Percentiles rank a stretch among this genome's conserved stretches.
phyloP scores from a whole-genome alignment of 1,140 invertebrate genomes.

The Calephelis virginiensis region DNA sequence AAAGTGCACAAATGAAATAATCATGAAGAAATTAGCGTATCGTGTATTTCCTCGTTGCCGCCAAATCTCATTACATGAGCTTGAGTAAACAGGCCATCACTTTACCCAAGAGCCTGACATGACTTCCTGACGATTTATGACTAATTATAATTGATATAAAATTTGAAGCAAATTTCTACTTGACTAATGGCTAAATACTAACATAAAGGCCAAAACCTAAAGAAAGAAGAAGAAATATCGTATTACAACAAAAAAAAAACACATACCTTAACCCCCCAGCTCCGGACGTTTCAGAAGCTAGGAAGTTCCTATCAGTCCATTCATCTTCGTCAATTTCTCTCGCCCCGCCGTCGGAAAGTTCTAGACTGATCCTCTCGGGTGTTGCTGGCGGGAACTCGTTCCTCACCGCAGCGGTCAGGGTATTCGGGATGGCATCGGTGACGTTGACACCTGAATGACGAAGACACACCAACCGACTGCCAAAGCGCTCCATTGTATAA shows the following conservation, averaged over 20 bases:
- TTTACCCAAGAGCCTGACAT: too few relatives aligned
- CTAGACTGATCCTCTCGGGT: conserved; percentile 87
- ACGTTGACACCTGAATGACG: conserved; percentile 51
- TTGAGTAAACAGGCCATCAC: too few relatives aligned
- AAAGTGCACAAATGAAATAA: too few relatives aligned
- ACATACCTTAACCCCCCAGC: conserved; percentile 82
- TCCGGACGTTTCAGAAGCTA: conserved; percentile 82
- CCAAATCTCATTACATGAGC: too few relatives aligned
- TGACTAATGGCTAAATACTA: too few relatives aligned
- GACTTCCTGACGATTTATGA: too few relatives aligned
- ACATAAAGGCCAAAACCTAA: too few relatives aligned
- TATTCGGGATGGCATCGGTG: conserved; percentile 30
- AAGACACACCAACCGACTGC: conserved; percentile 54
- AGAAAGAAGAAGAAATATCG: too few relatives aligned
- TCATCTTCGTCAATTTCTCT: conserved; percentile 94
- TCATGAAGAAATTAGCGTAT: too few relatives aligned
- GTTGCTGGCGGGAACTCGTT: conserved; percentile 36
- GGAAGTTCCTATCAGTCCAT: conserved; percentile 95
- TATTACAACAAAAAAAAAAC: neutral
- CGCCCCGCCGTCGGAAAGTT: conserved; percentile 82
- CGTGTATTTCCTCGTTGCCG: too few relatives aligned
- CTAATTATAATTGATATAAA: too few relatives aligned
- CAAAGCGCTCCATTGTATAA: conserved; percentile 61
- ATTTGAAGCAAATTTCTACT: too few relatives aligned
- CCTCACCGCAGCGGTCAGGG: conserved; percentile 19